Percentiles rank a stretch among this genome's conserved stretches.
phyloP scores from a whole-genome alignment of 64 coral and sea anemone genomes.

The Pocillopora verrucosa region DNA sequence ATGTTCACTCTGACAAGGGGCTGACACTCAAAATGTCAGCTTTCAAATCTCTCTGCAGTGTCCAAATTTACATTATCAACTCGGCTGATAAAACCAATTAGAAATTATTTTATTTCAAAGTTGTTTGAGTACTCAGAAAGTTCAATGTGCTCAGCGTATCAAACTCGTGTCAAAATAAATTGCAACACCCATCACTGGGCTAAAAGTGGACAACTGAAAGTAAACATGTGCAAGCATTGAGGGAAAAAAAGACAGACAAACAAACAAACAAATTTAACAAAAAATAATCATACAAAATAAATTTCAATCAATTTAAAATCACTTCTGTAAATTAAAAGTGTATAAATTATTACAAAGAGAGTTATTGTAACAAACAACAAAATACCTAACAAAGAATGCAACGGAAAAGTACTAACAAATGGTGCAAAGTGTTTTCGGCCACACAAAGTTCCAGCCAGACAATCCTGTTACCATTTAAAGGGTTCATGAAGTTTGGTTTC shows the following conservation, averaged over 20 bases:
- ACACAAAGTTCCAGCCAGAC: constrained; percentile 47
- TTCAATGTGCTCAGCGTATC: no score
- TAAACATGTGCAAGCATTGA: background rate
- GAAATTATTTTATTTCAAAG: no score
- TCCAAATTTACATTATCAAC: no score
- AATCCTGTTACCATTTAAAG: constrained; percentile 39
- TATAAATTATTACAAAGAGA: background rate
- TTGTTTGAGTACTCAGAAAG: no score
- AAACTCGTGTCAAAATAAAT: no score
- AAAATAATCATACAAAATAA: background rate
- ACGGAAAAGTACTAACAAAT: constrained; percentile 60
- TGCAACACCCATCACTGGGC: no score
- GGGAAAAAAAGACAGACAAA: background rate
- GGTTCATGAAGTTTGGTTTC: background rate
- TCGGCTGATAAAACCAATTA: no score
- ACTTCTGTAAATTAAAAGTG: background rate
- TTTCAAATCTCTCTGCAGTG: no score
- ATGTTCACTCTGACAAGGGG: no score
- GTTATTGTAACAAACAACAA: background rate
- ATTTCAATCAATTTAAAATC: no score
- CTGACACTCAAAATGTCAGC: no score
- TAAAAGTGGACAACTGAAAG: no score
- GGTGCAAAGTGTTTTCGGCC: constrained; percentile 60
- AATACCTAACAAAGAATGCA: background rate
- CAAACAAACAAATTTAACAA: background rate